phyloP scores from a whole-genome alignment of 1,140 invertebrate genomes.

The Riptortus pedestris region DNA sequence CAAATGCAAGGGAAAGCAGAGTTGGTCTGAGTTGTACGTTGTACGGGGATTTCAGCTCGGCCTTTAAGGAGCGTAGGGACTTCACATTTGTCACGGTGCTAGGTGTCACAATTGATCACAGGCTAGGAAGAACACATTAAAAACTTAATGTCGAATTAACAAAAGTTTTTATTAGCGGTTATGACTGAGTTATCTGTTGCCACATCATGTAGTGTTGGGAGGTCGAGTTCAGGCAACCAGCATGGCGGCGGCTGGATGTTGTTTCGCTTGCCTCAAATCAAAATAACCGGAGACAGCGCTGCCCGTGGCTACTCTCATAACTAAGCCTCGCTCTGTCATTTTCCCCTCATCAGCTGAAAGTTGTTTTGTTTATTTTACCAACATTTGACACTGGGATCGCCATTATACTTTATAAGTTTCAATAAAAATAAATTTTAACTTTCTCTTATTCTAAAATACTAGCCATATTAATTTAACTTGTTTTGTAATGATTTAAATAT shows the following conservation, averaged over 20 bases:
- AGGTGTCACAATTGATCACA: neutral
- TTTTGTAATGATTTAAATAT: too few species aligned
- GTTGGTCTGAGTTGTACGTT: neutral
- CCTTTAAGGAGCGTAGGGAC: neutral
- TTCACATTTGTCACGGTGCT: neutral
- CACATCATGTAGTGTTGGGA: conserved; percentile 24
- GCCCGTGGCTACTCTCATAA: neutral
- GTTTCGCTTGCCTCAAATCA: conserved; percentile 20
- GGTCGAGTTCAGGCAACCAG: conserved; percentile 16
- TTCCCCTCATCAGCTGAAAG: too few species aligned
- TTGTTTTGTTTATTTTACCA: too few species aligned
- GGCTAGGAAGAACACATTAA: neutral
- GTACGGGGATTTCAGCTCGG: neutral
- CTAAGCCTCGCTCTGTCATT: too few species aligned
- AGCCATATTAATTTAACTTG: too few species aligned
- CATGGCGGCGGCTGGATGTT: conserved; percentile 25
- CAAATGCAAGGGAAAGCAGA: neutral
- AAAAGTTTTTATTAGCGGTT: neutral
- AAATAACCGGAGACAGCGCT: conserved; percentile 6
- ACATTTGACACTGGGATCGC: too few species aligned
- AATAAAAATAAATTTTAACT: too few species aligned
- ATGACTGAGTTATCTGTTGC: conserved; percentile 6
- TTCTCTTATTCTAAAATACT: too few species aligned
- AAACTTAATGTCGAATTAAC: too few species aligned
- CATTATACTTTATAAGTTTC: too few species aligned